Conservation (phyloP, 2,888 invertebrate species). For the Cataglyphis livida region DNA sequence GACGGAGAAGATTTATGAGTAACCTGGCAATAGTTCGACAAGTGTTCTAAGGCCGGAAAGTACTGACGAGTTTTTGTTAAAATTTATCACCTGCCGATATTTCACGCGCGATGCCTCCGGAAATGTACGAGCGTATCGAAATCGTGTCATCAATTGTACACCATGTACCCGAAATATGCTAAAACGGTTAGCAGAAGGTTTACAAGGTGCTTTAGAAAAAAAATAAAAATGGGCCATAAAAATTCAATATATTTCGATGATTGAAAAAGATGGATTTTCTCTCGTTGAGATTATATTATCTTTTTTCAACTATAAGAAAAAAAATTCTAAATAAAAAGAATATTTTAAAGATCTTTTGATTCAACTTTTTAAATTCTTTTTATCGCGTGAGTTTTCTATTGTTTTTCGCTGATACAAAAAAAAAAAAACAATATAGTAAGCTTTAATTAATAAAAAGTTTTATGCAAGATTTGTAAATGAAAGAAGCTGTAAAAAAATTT, state of each 20-base stretch:
- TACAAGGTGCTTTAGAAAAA: neutral
- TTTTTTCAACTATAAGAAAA: neutral
- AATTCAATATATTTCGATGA: neutral
- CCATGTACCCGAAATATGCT: neutral
- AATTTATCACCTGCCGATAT: conserved; percentile 35
- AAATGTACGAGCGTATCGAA: conserved; percentile 7
- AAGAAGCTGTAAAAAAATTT: too few species aligned
- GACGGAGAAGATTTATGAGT: neutral
- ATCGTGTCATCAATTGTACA: conserved; percentile 30
- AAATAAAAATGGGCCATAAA: neutral
- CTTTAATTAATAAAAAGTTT: too few species aligned
- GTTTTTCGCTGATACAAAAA: too few species aligned
- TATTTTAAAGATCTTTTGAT: neutral
- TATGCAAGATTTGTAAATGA: too few species aligned
- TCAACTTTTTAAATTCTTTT: too few species aligned
- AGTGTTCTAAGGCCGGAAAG: neutral
- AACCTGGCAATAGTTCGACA: neutral
- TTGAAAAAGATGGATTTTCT: neutral
- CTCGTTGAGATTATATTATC: neutral
- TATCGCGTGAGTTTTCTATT: too few species aligned
- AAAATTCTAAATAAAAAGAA: too few species aligned
- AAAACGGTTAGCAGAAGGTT: neutral
- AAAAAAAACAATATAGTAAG: too few species aligned
- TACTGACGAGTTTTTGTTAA: conserved; percentile 15
- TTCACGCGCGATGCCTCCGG: conserved; percentile 13